These are phyloP conservation scores for Quadroppia sp. DNA, from an alignment of 2,888 invertebrate species.

Conservation along the genomic window DNA sequence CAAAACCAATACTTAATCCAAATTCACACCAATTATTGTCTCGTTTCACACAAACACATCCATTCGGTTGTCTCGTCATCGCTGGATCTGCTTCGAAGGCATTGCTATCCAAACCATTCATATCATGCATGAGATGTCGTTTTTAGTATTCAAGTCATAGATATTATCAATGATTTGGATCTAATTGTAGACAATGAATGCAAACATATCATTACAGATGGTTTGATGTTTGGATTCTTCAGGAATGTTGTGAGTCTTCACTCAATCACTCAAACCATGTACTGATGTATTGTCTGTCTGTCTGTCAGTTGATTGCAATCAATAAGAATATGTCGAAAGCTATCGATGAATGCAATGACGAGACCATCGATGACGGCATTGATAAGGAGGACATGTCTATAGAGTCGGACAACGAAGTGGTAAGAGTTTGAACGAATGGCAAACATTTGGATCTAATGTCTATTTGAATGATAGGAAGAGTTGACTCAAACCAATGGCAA, in stretches of 20 bases:
- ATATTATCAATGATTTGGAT: too few relatives aligned
- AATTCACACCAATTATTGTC: too few relatives aligned
- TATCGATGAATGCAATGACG: not conserved
- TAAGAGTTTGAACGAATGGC: not conserved
- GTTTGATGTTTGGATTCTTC: conserved; percentile 13
- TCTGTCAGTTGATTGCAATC: not conserved
- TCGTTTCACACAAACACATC: too few relatives aligned
- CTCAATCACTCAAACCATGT: too few relatives aligned
- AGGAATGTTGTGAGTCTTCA: not conserved
- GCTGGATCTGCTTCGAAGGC: too few relatives aligned
- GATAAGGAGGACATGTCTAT: not conserved
- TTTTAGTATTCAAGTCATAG: too few relatives aligned
- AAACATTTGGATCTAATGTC: not conserved
- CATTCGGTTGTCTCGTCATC: too few relatives aligned
- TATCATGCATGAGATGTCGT: too few relatives aligned
- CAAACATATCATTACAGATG: not conserved
- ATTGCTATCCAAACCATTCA: too few relatives aligned
- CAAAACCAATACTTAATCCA: too few relatives aligned
- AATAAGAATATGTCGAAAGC: conserved; percentile 12
- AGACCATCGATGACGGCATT: not conserved
- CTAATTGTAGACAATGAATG: not conserved
- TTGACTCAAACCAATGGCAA: not conserved
- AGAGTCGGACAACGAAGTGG: not conserved
- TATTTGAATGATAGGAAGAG: not conserved
- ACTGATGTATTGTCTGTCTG: not conserved